Evolutionary conservation across 2,888 invertebrate species (phyloP).

Genomic region (Aporophyla lueneburgensis): DNA sequence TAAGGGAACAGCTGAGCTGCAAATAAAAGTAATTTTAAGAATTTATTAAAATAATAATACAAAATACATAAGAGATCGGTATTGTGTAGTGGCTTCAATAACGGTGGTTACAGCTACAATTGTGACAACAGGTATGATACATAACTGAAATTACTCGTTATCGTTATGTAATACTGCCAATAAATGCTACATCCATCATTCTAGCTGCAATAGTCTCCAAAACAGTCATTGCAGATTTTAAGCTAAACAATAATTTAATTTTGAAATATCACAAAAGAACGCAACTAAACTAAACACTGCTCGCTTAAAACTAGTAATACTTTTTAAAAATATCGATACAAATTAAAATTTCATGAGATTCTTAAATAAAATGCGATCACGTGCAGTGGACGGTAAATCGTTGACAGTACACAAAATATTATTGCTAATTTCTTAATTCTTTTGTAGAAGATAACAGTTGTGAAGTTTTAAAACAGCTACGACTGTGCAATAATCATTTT

Average conservation of each 20-base stretch:
- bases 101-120: neutral
- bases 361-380: slow-evolving; percentile 59
- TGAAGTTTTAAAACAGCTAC: slow-evolving; percentile 18
- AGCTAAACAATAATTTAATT: slow-evolving; percentile 35
- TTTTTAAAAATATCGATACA: slow-evolving; percentile 59
- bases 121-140: neutral
- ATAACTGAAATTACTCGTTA: neutral
- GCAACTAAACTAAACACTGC: slow-evolving; percentile 59
- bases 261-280: slow-evolving; percentile 44
- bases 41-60: slow-evolving; percentile 38
- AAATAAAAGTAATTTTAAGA: slow-evolving; percentile 46
- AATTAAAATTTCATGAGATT: slow-evolving; percentile 64
- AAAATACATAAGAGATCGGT: slow-evolving; percentile 50
- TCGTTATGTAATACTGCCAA: slow-evolving; percentile 8
- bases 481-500: neutral
- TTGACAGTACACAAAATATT: slow-evolving; percentile 26
- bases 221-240: slow-evolving; percentile 38
- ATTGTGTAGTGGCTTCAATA: slow-evolving; percentile 10
- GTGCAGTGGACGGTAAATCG: slow-evolving; percentile 61
- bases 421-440: slow-evolving; percentile 30
- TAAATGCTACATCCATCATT: slow-evolving; percentile 15
- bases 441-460: slow-evolving; percentile 8
- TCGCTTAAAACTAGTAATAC: slow-evolving; percentile 72
- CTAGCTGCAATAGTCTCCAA: slow-evolving; percentile 55
- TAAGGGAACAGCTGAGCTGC: slow-evolving; percentile 61